Percentiles rank a stretch among this genome's conserved stretches.
phyloP scores from a whole-genome alignment of 2,797 vertebrate genomes.

The Chelonia mydas region DNA sequence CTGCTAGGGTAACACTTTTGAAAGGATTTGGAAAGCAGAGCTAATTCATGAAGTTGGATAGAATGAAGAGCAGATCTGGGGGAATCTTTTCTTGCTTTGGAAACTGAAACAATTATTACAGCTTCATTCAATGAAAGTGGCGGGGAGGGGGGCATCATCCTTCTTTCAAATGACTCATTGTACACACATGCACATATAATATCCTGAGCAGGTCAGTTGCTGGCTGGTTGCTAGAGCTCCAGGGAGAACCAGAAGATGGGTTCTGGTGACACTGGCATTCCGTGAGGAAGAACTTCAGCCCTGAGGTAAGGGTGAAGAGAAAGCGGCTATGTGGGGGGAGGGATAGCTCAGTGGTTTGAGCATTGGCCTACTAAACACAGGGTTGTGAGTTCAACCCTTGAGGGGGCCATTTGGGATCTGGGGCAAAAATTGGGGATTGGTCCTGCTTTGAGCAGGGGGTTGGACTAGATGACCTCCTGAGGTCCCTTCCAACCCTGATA shows the following conservation, averaged over 20 bases:
- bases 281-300: no score
- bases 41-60: background rate
- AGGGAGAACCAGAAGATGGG: background rate
- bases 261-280: background rate
- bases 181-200: fast-evolving
- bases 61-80: background rate
- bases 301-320: background rate
- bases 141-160: background rate
- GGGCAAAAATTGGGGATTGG: no score
- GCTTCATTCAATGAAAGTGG: background rate
- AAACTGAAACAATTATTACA: background rate
- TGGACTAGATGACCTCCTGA: no score
- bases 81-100: background rate
- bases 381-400: no score
- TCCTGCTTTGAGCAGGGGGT: no score
- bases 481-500: no score
- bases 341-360: no score
- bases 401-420: no score
- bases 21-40: background rate
- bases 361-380: no score
- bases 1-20: background rate
- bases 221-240: background rate
- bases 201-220: fast-evolving
- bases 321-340: no score
- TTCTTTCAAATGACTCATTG: background rate